Conservation (phyloP, 1,140 invertebrate genomes). For the Hesperophylax magnus region DNA sequence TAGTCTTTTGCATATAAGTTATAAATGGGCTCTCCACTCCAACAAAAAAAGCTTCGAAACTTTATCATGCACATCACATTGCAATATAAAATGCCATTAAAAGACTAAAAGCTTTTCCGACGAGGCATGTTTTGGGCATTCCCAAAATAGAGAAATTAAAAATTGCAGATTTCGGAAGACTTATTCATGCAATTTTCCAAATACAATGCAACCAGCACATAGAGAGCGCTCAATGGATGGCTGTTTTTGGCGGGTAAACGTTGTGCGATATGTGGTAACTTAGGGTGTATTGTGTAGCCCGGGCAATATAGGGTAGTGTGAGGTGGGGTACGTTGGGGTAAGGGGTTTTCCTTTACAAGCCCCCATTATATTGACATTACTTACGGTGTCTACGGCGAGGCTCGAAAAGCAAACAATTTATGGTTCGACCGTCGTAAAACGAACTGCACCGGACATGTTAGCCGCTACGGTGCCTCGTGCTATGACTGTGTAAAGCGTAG, state of each 20-base stretch:
- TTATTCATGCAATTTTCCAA: background rate
- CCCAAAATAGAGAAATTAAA: too few relatives aligned
- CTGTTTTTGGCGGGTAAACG: constrained; percentile 29
- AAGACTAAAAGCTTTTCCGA: too few relatives aligned
- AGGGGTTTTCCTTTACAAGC: background rate
- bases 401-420: constrained; percentile 52
- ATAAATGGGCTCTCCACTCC: too few relatives aligned
- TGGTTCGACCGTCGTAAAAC: constrained; percentile 27
- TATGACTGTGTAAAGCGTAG: background rate
- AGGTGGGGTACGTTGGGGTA: too few relatives aligned
- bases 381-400: constrained; percentile 47
- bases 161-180: background rate
- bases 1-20: too few relatives aligned
- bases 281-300: too few relatives aligned
- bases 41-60: too few relatives aligned
- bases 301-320: too few relatives aligned
- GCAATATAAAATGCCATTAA: too few relatives aligned
- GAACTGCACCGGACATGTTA: constrained; percentile 38
- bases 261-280: background rate
- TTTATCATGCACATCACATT: too few relatives aligned
- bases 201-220: background rate
- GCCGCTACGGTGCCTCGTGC: constrained; percentile 11
- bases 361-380: constrained; percentile 46
- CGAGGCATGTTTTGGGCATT: too few relatives aligned
- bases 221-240: background rate